Conservation (phyloP, 1,140 invertebrate species). For the Holotrichia oblita region DNA sequence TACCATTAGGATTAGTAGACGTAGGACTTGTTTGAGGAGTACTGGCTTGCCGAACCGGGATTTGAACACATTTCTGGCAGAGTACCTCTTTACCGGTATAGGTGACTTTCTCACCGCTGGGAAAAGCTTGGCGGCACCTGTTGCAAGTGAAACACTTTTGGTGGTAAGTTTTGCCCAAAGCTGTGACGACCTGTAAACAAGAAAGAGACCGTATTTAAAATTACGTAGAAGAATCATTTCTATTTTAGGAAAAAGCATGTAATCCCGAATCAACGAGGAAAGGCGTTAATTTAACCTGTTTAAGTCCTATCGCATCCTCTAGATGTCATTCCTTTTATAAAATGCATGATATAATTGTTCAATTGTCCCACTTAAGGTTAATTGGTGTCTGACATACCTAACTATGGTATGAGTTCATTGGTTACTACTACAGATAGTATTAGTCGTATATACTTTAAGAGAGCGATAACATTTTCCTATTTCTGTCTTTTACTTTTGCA, state of each 20-base stretch:
- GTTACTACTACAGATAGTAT: too few species aligned
- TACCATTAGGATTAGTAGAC: conserved; percentile 61
- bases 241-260: neutral
- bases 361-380: conserved; percentile 32
- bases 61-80: conserved; percentile 84
- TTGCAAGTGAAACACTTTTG: conserved; percentile 95
- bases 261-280: conserved; percentile 1
- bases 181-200: conserved; percentile 72
- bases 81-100: conserved; percentile 88
- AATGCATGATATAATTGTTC: conserved; percentile 20
- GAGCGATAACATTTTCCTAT: too few species aligned
- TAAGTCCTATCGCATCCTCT: neutral
- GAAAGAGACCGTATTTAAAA: neutral
- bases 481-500: too few species aligned
- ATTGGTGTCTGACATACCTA: conserved; percentile 28
- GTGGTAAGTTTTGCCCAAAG: conserved; percentile 90
- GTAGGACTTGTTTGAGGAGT: conserved; percentile 59
- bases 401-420: neutral
- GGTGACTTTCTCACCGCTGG: conserved; percentile 78
- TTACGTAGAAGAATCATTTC: neutral
- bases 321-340: conserved; percentile 24
- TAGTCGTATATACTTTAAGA: too few species aligned
- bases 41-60: conserved; percentile 67
- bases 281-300: neutral
- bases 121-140: conserved; percentile 77